Percentiles rank a stretch among this genome's conserved stretches.
Conservation (phyloP, 2,113 vertebrate species). For the Spilogale gracilis region DNA sequence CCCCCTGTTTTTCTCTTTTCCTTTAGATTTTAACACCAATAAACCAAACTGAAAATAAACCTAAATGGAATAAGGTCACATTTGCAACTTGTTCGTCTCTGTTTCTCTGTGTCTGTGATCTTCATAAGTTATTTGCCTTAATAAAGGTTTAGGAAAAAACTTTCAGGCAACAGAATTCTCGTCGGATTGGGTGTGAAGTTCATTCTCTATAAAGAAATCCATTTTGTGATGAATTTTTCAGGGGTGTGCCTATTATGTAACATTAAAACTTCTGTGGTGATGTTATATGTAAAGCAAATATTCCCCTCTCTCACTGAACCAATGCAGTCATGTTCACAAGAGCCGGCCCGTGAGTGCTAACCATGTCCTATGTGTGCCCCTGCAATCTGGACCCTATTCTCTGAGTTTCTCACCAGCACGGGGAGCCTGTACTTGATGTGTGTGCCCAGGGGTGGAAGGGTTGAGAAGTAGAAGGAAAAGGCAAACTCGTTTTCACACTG, state of each 20-base stretch:
- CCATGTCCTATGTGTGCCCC: fast-evolving
- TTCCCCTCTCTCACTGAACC: background rate
- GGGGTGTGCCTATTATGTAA: background rate
- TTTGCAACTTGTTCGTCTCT: background rate
- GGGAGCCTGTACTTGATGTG: background rate
- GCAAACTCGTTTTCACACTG: background rate
- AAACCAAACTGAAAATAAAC: background rate
- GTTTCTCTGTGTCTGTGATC: background rate
- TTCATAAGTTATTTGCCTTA: conserved; percentile 9
- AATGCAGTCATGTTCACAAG: background rate
- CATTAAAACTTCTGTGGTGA: background rate
- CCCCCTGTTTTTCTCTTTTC: background rate
- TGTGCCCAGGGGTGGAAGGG: too few species aligned
- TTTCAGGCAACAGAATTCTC: background rate
- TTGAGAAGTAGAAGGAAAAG: background rate
- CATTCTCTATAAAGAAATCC: background rate
- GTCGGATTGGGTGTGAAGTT: background rate
- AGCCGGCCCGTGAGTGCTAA: background rate
- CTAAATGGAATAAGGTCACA: background rate
- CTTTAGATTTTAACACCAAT: conserved; percentile 2
- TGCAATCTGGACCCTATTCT: background rate
- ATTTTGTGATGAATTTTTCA: background rate
- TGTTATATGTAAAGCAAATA: background rate
- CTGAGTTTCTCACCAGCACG: fast-evolving
- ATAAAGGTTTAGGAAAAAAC: background rate